These are phyloP conservation scores for Lagopus muta DNA, from an alignment of 2,113 vertebrate genomes.

Conservation along the genomic window DNA sequence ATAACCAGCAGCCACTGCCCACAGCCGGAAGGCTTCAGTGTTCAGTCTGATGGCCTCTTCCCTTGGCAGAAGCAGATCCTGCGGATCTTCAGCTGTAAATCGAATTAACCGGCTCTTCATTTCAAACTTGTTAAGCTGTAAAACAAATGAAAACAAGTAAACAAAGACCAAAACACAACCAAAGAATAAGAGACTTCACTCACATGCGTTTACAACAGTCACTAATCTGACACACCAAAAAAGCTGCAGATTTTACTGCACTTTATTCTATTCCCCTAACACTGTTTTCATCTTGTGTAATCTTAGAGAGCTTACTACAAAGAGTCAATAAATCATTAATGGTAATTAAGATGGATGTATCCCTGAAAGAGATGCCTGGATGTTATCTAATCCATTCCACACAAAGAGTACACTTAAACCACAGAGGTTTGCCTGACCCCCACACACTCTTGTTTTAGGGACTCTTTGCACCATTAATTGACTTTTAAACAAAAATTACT, in stretches of 20 bases:
- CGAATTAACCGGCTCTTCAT: slow-evolving; percentile 84
- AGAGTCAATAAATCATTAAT: not conserved
- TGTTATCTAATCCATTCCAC: not conserved
- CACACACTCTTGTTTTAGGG: not conserved
- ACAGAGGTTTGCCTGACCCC: not conserved
- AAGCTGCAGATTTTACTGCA: not conserved
- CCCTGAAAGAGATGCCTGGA: not conserved
- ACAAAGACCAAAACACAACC: not conserved
- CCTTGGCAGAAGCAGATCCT: slow-evolving; percentile 82
- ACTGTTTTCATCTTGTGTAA: not conserved
- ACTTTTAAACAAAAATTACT: not conserved
- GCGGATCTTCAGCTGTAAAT: slow-evolving; percentile 85
- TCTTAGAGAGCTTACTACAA: not conserved
- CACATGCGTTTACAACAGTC: not conserved
- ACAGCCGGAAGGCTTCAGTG: slow-evolving; percentile 89
- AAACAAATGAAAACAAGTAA: not conserved
- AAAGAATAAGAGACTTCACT: not conserved
- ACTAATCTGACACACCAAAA: not conserved
- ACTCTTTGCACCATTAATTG: not conserved
- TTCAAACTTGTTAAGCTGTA: slow-evolving; percentile 76
- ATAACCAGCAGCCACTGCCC: slow-evolving; percentile 88
- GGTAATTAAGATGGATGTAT: not conserved
- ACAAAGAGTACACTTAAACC: not conserved
- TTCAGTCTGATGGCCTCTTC: slow-evolving; percentile 83
- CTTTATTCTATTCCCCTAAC: not conserved